Percentiles rank a stretch among this genome's conserved stretches.
phyloP scores from a whole-genome alignment of 2,888 invertebrate species.

The Elmis aenea region DNA sequence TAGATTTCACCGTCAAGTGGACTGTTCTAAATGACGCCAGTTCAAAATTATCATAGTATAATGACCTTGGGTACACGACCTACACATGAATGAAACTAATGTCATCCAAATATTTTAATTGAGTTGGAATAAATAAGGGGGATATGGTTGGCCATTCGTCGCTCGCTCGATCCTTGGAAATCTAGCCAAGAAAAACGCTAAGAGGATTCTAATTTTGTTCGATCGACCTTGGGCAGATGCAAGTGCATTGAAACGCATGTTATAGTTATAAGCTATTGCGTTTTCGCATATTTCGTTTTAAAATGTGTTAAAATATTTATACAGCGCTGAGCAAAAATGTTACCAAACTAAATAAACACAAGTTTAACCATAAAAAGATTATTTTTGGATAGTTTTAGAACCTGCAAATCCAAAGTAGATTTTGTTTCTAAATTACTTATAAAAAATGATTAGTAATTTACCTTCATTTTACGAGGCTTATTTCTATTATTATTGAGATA shows the following conservation, averaged over 20 bases:
- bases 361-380: too few relatives aligned
- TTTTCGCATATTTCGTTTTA: too few relatives aligned
- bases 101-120: constrained; percentile 32
- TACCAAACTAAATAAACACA: too few relatives aligned
- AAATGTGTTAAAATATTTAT: too few relatives aligned
- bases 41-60: constrained; percentile 9
- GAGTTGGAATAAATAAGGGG: constrained; percentile 27
- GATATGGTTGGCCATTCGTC: constrained; percentile 22
- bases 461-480: too few relatives aligned
- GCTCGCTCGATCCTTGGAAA: constrained; percentile 36
- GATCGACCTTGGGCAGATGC: constrained; percentile 37
- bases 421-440: too few relatives aligned
- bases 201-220: constrained; percentile 37
- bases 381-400: too few relatives aligned
- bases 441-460: too few relatives aligned
- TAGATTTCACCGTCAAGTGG: constrained; percentile 14
- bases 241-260: constrained; percentile 44
- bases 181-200: constrained; percentile 38
- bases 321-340: too few relatives aligned
- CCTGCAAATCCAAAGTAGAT: too few relatives aligned
- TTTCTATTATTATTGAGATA: too few relatives aligned
- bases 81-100: constrained; percentile 21
- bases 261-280: too few relatives aligned
- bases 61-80: constrained; percentile 18
- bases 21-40: constrained; percentile 9